Conservation (phyloP, 2,113 vertebrate genomes). For the Indri indri region DNA sequence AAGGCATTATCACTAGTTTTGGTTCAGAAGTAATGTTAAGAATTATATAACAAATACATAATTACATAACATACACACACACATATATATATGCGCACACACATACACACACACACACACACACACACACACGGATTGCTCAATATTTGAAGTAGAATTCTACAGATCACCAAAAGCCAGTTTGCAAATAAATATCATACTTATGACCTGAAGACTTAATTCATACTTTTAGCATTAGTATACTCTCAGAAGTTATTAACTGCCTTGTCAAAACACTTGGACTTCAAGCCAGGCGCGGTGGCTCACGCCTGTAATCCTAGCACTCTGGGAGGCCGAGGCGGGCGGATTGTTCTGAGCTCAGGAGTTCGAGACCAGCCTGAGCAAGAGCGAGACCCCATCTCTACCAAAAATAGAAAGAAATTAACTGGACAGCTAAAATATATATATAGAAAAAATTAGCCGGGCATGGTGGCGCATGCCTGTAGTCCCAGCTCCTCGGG, state of each 20-base stretch:
- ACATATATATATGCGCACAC: background rate
- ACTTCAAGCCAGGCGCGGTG: too few relatives aligned
- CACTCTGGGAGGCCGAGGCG: too few relatives aligned
- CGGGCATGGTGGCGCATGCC: too few relatives aligned
- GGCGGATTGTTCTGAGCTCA: too few relatives aligned
- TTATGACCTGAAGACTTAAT: background rate
- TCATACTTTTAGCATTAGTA: constrained; percentile 57
- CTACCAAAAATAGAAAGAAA: too few relatives aligned
- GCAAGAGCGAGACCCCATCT: too few relatives aligned
- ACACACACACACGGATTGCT: background rate
- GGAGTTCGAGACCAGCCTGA: too few relatives aligned
- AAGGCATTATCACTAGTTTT: constrained; percentile 7
- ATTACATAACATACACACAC: background rate
- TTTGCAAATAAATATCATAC: background rate
- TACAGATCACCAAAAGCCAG: background rate
- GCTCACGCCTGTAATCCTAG: too few relatives aligned
- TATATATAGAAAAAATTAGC: too few relatives aligned
- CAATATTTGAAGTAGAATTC: constrained; percentile 42
- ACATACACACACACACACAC: too few relatives aligned
- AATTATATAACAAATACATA: constrained; percentile 6
- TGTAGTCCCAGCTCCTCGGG: too few relatives aligned
- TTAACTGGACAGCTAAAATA: too few relatives aligned
- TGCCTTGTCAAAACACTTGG: constrained; percentile 68
- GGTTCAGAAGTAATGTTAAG: background rate
- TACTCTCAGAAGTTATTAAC: constrained; percentile 67